Percentiles rank a stretch among this genome's conserved stretches.
phyloP scores from a whole-genome alignment of 1,140 invertebrate species.

The Steinernema khuongi region DNA sequence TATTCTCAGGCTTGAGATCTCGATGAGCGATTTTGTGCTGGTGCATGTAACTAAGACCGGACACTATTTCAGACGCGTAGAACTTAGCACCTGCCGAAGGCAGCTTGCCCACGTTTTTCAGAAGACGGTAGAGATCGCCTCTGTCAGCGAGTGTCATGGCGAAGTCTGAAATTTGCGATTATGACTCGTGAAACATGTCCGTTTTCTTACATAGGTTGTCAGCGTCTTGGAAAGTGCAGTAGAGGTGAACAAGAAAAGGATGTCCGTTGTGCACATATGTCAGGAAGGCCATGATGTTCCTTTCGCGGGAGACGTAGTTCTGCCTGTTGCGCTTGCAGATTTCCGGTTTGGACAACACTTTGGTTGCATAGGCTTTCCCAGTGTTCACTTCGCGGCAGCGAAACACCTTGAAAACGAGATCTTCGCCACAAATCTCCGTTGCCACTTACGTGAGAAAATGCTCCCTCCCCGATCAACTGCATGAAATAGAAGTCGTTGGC shows the following conservation, averaged over 20 bases:
- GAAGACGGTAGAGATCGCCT: slow-evolving; percentile 83
- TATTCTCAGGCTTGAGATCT: slow-evolving; percentile 67
- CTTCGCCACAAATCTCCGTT: slow-evolving; percentile 2
- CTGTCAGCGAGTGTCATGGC: slow-evolving; percentile 89
- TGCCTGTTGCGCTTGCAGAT: slow-evolving; percentile 86
- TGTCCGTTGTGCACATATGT: slow-evolving; percentile 58
- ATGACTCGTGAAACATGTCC: not conserved
- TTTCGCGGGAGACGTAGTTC: slow-evolving; percentile 84
- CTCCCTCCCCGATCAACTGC: slow-evolving; percentile 44
- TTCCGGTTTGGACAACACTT: slow-evolving; percentile 46
- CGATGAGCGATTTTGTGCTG: slow-evolving; percentile 86
- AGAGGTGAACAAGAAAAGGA: slow-evolving; percentile 84
- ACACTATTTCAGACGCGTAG: slow-evolving; percentile 85
- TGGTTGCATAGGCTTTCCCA: slow-evolving; percentile 45
- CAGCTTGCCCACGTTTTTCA: slow-evolving; percentile 83
- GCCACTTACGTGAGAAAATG: slow-evolving; percentile 68
- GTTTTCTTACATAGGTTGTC: slow-evolving; percentile 72
- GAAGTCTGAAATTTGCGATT: slow-evolving; percentile 68
- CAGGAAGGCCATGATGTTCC: slow-evolving; percentile 70
- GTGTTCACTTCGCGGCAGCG: slow-evolving; percentile 38
- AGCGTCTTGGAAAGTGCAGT: slow-evolving; percentile 90
- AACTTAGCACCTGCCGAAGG: slow-evolving; percentile 80
- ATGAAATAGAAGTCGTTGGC: slow-evolving; percentile 46
- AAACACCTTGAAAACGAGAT: slow-evolving; percentile 35
- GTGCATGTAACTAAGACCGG: slow-evolving; percentile 86